Conservation (phyloP, 1,140 invertebrate genomes). For the Pseudomyrmex cubaensis region DNA sequence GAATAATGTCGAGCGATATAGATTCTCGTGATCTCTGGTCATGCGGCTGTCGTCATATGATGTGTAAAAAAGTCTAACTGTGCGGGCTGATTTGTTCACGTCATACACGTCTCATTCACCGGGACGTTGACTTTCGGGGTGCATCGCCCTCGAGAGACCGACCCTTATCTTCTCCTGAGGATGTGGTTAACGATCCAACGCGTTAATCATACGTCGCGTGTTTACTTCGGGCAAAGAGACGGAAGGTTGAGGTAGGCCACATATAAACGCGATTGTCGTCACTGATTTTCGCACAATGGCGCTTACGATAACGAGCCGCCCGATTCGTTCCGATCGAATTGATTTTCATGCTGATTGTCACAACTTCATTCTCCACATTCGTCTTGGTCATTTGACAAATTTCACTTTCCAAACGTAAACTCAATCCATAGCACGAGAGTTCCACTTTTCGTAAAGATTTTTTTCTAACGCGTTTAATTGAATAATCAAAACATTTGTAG, state of each 20-base stretch:
- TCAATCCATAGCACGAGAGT: too few species aligned
- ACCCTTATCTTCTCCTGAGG: conserved; percentile 9
- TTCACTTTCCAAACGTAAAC: too few species aligned
- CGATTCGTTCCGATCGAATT: background rate
- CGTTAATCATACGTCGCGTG: conserved; percentile 3
- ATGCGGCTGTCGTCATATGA: too few species aligned
- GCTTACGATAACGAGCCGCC: conserved; percentile 15
- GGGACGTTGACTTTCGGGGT: conserved; percentile 72
- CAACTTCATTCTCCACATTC: background rate
- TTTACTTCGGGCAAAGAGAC: background rate
- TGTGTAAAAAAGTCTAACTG: background rate
- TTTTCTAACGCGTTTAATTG: too few species aligned
- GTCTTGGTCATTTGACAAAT: background rate
- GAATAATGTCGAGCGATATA: background rate
- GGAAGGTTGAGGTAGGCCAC: background rate
- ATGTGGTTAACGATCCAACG: conserved; percentile 24
- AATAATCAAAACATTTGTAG: too few species aligned
- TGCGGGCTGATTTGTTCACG: conserved; percentile 64
- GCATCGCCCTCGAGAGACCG: conserved; percentile 35
- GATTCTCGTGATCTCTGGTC: background rate
- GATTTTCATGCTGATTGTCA: background rate
- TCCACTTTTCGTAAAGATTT: too few species aligned
- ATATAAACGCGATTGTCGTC: background rate
- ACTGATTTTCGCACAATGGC: background rate
- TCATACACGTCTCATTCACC: conserved; percentile 62